A percentile compares a stretch with the other conserved stretches of the same genome.
Evolutionary conservation across 2,113 vertebrate species (phyloP).

Genomic region (Oreochromis spilurus): DNA sequence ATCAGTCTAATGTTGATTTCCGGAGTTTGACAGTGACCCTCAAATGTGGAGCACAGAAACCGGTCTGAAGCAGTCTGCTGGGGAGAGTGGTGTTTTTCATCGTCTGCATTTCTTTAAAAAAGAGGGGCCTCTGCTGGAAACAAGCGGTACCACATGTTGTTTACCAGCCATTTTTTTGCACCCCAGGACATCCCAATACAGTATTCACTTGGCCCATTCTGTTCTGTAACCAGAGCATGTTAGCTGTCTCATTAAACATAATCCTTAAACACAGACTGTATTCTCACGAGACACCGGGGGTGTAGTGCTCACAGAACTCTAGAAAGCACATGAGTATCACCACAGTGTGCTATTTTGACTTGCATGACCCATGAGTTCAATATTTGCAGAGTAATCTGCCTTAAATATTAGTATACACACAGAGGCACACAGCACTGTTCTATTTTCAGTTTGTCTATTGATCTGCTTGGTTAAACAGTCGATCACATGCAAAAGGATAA

Average conservation of each 20-base stretch:
- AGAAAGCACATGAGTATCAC: neutral
- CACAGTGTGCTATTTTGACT: neutral
- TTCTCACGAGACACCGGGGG: neutral
- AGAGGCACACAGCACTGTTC: neutral
- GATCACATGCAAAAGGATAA: neutral
- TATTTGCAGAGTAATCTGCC: neutral
- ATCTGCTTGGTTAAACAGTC: constrained; percentile 31
- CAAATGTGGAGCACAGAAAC: constrained; percentile 53
- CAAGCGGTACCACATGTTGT: constrained; percentile 59
- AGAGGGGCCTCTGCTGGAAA: constrained; percentile 58
- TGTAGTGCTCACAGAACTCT: neutral
- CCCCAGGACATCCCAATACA: constrained; percentile 17
- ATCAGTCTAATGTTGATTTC: neutral
- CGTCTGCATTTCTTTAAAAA: constrained; percentile 20
- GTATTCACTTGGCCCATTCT: neutral
- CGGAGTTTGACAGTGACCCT: neutral
- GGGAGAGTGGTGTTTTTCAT: constrained; percentile 7
- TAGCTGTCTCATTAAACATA: neutral
- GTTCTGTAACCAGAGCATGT: neutral
- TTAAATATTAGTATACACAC: constrained; percentile 5
- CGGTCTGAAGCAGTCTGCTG: constrained; percentile 68
- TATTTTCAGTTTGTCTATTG: constrained; percentile 47
- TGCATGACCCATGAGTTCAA: neutral
- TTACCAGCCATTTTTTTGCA: constrained; percentile 39
- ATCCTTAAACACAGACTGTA: neutral